phyloP scores from a whole-genome alignment of 1,140 invertebrate genomes.

The Drosophila parabipectinata region DNA sequence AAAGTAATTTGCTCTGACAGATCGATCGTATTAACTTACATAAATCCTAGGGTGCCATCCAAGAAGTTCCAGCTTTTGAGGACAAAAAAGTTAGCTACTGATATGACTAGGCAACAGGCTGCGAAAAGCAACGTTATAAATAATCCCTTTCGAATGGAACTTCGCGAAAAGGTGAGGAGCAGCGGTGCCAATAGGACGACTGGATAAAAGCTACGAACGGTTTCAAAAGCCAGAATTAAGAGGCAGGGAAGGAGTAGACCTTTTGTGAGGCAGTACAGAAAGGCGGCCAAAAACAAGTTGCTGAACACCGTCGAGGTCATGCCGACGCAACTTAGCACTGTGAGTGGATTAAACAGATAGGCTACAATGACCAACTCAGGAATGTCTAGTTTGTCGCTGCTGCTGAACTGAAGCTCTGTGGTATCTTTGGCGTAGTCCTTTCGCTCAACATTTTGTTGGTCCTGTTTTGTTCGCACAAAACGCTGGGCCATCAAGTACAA shows the following conservation, averaged over 20 bases:
- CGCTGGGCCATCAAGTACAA: slow-evolving; percentile 88
- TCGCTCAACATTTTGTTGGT: slow-evolving; percentile 35
- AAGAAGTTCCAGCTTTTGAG: slow-evolving; percentile 89
- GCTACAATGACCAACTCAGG: slow-evolving; percentile 90
- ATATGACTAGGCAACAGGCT: slow-evolving; percentile 58
- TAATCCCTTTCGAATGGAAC: slow-evolving; percentile 38
- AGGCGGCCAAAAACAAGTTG: slow-evolving; percentile 91
- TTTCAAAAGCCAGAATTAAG: slow-evolving; percentile 89
- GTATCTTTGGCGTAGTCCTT: slow-evolving; percentile 86
- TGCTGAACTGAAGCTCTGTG: slow-evolving; percentile 86
- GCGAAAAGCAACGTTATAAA: slow-evolving; percentile 79
- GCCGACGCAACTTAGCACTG: slow-evolving; percentile 94
- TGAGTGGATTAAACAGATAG: slow-evolving; percentile 97
- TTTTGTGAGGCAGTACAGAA: slow-evolving; percentile 89
- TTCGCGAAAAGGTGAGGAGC: slow-evolving; percentile 85
- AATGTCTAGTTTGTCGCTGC: slow-evolving; percentile 85
- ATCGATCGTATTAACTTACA: slow-evolving; percentile 86
- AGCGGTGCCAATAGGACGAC: slow-evolving; percentile 92
- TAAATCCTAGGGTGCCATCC: slow-evolving; percentile 92
- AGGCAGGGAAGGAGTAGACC: slow-evolving; percentile 87
- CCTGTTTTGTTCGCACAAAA: slow-evolving; percentile 86
- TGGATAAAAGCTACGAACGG: slow-evolving; percentile 95
- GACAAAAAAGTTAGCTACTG: slow-evolving; percentile 55
- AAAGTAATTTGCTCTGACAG: background rate
- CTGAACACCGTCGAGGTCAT: slow-evolving; percentile 95